These are phyloP conservation scores for Akabosia matsudoensis DNA, from an alignment of 1,140 invertebrate genomes.

Conservation along the genomic window DNA sequence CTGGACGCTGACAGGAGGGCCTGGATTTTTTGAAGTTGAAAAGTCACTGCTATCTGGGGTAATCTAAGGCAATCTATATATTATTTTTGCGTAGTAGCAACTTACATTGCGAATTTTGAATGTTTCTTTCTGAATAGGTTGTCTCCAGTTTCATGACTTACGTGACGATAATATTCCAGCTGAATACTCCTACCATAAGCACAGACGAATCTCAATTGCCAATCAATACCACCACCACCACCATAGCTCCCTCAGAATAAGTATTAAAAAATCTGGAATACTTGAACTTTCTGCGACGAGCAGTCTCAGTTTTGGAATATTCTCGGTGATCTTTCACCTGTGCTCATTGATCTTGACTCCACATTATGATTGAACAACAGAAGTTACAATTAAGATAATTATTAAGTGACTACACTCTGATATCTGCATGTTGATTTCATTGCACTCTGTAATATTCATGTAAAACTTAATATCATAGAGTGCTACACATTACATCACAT, in stretches of 20 bases:
- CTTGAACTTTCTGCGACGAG: too few relatives aligned
- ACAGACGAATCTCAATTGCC: neutral
- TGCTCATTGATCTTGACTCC: too few relatives aligned
- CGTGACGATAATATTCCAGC: slow-evolving; percentile 38
- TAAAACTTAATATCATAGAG: too few relatives aligned
- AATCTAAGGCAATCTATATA: neutral
- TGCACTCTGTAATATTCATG: too few relatives aligned
- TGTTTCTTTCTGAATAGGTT: slow-evolving; percentile 20
- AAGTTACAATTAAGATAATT: too few relatives aligned
- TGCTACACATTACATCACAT: too few relatives aligned
- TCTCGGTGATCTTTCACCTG: too few relatives aligned
- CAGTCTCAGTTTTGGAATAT: too few relatives aligned
- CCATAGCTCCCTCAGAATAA: neutral
- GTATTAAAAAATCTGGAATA: neutral
- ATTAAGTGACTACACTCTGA: too few relatives aligned
- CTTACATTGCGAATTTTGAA: neutral
- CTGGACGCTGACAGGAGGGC: slow-evolving; percentile 22
- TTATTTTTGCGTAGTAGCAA: too few relatives aligned
- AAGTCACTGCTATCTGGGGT: slow-evolving; percentile 30
- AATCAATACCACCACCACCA: neutral
- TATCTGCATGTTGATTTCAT: too few relatives aligned
- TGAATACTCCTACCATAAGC: slow-evolving; percentile 1
- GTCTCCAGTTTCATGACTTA: slow-evolving; percentile 38
- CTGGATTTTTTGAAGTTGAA: slow-evolving; percentile 29
- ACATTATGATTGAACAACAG: too few relatives aligned